Base-by-base conservation (phyloP, 2,888 invertebrate genomes). In the Plagiodera versicolora region DNA sequence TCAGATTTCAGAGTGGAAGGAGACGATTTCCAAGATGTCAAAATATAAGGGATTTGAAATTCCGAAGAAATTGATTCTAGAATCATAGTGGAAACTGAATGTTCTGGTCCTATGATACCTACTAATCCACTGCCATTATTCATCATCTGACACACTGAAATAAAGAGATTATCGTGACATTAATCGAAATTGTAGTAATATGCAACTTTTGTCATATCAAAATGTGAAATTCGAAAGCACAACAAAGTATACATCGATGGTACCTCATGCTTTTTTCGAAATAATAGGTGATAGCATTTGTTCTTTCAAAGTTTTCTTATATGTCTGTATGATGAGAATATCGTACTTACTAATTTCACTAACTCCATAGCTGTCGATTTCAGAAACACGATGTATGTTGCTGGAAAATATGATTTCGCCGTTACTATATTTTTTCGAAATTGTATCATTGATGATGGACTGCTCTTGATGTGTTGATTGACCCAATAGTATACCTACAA, bases 1-100 rank as follows among this genome's bases (percentile, higher is more conserved):
- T 83, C 81, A 72, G 84, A 83, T 35, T 81, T 82, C 61, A 75
- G 81, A 32, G 78, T 80, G 47, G 86, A 83, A 1, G 84, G 85
- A 6, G 86, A n/a, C n/a, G n/a, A 84, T 66, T 90, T 88, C 84
- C 90, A 91, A 64, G 87, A 86, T 0, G 87, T 87, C 72, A 92
- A 86, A 56, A 97, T 83, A 73, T 94, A 92, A 0, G 96, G 96
- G 63, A 97, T 85, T 80, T 94, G 93, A 69, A 93, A 84, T 58
- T 87, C 86, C 75, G 92, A 89, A 70, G 92, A 91, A 66, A 95
- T 87, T 35, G 93, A 92, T 76, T 93, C 89, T 6, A 94, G 87
- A 73, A 93, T 91, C 39, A 86, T 32, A 6, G 62, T 62, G 0
- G 58, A 58, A 32, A 52, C 32, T 3, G 57, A 49, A 18, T 58